Conservation (phyloP, 2,888 invertebrate genomes). For the Tanytarsus gracilentus region DNA sequence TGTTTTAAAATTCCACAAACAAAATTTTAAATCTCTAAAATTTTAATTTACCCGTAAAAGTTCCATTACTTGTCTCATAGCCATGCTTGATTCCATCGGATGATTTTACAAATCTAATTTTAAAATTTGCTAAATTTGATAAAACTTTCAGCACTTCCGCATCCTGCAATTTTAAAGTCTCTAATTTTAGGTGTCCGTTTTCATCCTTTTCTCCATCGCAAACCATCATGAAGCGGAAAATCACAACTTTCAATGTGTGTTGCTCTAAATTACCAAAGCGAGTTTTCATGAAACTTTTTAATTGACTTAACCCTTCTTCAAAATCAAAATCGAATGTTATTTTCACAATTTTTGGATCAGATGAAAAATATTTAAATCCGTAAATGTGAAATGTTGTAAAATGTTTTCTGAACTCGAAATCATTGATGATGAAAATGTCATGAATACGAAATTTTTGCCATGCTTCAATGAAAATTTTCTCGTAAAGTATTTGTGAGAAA, state of each 20-base stretch:
- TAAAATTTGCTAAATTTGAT: constrained; percentile 4
- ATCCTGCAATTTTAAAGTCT: constrained; percentile 7
- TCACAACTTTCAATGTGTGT: background rate
- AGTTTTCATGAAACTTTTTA: background rate
- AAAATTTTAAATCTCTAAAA: too few relatives aligned
- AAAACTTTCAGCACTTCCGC: constrained; percentile 1
- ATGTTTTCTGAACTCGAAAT: background rate
- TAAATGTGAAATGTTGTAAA: background rate
- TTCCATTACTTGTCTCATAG: constrained; percentile 8
- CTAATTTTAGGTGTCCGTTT: background rate
- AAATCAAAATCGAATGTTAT: background rate
- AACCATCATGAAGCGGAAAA: constrained; percentile 10
- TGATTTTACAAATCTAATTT: constrained; percentile 5
- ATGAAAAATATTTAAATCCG: background rate
- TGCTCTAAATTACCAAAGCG: background rate
- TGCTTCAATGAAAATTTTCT: background rate
- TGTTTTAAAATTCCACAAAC: too few relatives aligned
- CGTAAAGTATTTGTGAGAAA: background rate
- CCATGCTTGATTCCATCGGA: constrained; percentile 17
- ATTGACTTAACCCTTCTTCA: background rate
- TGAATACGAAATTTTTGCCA: background rate
- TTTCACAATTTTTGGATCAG: background rate
- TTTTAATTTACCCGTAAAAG: too few relatives aligned
- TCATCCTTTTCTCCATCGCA: background rate
- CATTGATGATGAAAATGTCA: background rate